A percentile compares a stretch with the other conserved stretches of the same genome.
These are phyloP conservation scores for Myotis davidii DNA, from an alignment of 2,113 vertebrate genomes.

Conservation along the genomic window DNA sequence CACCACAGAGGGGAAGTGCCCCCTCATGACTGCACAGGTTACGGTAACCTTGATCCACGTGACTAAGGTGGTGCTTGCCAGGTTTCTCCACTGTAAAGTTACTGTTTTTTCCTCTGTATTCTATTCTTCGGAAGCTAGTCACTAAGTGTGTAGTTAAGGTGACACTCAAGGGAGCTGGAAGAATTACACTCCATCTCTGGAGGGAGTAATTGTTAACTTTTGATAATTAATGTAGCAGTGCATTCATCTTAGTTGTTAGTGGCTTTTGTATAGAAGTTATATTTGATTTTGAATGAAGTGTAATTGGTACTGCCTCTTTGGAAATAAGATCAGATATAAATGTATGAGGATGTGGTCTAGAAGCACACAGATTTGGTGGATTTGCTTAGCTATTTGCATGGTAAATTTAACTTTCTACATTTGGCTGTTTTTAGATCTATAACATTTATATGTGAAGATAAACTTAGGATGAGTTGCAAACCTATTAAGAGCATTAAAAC, in stretches of 20 bases:
- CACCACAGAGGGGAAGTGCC: background rate
- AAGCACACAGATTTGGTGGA: background rate
- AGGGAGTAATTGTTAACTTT: background rate
- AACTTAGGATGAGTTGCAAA: background rate
- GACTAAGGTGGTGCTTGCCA: background rate
- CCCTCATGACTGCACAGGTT: background rate
- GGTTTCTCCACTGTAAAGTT: background rate
- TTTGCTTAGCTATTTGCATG: background rate
- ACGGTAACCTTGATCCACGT: background rate
- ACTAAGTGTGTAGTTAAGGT: background rate
- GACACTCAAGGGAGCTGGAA: background rate
- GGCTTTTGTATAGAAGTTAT: conserved; percentile 47
- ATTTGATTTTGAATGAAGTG: background rate
- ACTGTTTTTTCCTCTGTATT: background rate
- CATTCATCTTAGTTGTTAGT: background rate
- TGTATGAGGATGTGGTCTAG: background rate
- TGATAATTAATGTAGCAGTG: background rate
- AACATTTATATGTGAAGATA: conserved; percentile 1
- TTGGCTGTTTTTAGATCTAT: background rate
- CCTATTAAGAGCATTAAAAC: background rate
- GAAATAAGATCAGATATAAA: background rate
- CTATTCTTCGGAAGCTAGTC: background rate
- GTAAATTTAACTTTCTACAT: background rate
- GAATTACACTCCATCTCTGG: background rate
- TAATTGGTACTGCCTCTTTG: background rate